Base-by-base conservation (phyloP, 2,113 vertebrate genomes). In the Elephas maximus region DNA sequence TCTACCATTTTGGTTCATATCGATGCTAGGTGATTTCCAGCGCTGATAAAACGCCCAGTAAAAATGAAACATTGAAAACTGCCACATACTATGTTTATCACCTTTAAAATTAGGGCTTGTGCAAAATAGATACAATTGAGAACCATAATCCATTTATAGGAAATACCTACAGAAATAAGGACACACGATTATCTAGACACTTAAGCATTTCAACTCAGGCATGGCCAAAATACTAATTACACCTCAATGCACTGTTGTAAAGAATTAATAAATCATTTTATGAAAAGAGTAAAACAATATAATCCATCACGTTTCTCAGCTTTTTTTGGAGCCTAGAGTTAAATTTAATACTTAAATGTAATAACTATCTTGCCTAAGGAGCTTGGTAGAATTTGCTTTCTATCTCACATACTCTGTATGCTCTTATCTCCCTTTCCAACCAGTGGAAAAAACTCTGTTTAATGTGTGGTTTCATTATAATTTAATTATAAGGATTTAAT, bases 31-130 rank as follows among this genome's bases (percentile, higher is more conserved):
- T 91, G 28, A 60, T 81, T 1, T 81, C 12, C 45, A 51, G 45
- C 30, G 45, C 44, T 96, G 65, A 91, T 77, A 81, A 80, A 90
- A 82, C 88, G 21, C 18, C 23, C 44, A 91, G 44, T 85, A 94
- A 88, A 71, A 96, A 83, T 94, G 53, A 90, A 80, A 80, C 79
- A 78, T 4, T 78, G n/a, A 96, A 82, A 93, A 69, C 37, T 82
- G 53, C 18, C 18, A 65, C 0, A 76, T 45, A 24, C 60, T 78
- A 33, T 44, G 10, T 62, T 91, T 84, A 94, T 67, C 45, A 80
- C 21, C 60, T 94, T 95, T 88, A 80, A 65, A 94, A 81, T 21
- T 57, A n/a, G 82, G 48, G 84, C 69, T 83, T 57, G 26, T 67
- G 48, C 28, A 73, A 88, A 94, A 91, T 33, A 57, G 44, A 15